Conservation (phyloP, 2,888 invertebrate genomes). For the Plagodis dolabraria region DNA sequence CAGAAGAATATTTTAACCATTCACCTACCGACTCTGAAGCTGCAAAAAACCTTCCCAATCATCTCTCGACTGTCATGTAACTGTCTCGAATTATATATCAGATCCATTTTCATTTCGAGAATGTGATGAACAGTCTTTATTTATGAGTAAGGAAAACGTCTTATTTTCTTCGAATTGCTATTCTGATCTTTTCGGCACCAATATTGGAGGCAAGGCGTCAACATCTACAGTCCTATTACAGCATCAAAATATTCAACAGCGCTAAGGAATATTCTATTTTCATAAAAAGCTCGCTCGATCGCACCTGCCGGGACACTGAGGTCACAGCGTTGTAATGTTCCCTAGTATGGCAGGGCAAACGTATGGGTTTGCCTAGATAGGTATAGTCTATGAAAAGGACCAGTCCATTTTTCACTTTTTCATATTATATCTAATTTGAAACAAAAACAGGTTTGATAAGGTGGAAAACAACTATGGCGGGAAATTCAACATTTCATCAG, state of each 20-base stretch:
- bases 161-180: conserved; percentile 22
- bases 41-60: no score
- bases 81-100: no score
- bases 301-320: conserved; percentile 27
- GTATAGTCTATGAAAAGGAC: neutral
- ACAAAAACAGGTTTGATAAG: no score
- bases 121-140: conserved; percentile 17
- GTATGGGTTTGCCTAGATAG: conserved; percentile 5
- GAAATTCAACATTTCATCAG: no score
- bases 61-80: no score
- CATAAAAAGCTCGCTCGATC: conserved; percentile 32
- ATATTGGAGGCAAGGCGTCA: conserved; percentile 18
- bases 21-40: no score
- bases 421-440: no score
- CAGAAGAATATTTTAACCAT: no score
- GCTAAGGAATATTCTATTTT: conserved; percentile 27
- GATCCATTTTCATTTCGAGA: neutral
- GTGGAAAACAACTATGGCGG: no score
- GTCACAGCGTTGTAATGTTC: conserved; percentile 30
- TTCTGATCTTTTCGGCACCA: conserved; percentile 20
- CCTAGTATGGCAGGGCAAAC: conserved; percentile 11
- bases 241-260: conserved; percentile 15
- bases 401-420: neutral
- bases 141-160: conserved; percentile 10
- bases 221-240: conserved; percentile 23